phyloP scores from a whole-genome alignment of 2,888 invertebrate species.

The Odontocerum albicorne region DNA sequence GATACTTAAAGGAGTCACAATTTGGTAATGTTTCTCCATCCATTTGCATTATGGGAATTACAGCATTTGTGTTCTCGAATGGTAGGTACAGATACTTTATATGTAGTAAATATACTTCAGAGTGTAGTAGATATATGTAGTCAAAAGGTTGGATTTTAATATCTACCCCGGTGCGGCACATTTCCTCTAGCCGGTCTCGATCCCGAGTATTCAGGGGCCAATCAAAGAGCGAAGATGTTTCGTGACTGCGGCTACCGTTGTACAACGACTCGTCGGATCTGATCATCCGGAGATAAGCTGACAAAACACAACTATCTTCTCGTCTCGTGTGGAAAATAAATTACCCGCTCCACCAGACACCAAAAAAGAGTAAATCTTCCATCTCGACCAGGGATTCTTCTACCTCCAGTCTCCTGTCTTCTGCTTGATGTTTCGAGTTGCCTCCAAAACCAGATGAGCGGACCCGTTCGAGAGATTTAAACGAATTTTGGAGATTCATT shows the following conservation, averaged over 20 bases:
- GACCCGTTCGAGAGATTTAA: constrained; percentile 9
- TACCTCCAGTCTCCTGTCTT: neutral
- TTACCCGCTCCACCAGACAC: constrained; percentile 22
- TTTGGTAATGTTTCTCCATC: too few species aligned
- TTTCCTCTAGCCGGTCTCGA: too few species aligned
- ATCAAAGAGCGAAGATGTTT: too few species aligned
- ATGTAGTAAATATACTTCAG: too few species aligned
- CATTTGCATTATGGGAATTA: too few species aligned
- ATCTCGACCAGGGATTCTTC: constrained; percentile 18
- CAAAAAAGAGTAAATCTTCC: constrained; percentile 17
- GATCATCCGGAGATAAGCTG: constrained; percentile 26
- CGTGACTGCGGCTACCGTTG: constrained; percentile 28
- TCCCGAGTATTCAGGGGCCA: too few species aligned
- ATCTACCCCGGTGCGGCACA: too few species aligned
- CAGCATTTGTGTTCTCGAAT: too few species aligned
- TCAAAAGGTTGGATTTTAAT: too few species aligned
- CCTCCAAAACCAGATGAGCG: neutral
- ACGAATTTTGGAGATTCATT: constrained; percentile 13
- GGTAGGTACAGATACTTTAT: too few species aligned
- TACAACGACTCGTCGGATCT: constrained; percentile 14
- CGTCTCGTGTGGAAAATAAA: constrained; percentile 29
- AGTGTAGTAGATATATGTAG: too few species aligned
- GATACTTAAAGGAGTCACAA: too few species aligned
- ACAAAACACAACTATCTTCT: constrained; percentile 30
- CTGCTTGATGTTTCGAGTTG: neutral